These are phyloP conservation scores for Mercenaria mercenaria DNA, from an alignment of 1,140 invertebrate genomes.

Conservation along the genomic window DNA sequence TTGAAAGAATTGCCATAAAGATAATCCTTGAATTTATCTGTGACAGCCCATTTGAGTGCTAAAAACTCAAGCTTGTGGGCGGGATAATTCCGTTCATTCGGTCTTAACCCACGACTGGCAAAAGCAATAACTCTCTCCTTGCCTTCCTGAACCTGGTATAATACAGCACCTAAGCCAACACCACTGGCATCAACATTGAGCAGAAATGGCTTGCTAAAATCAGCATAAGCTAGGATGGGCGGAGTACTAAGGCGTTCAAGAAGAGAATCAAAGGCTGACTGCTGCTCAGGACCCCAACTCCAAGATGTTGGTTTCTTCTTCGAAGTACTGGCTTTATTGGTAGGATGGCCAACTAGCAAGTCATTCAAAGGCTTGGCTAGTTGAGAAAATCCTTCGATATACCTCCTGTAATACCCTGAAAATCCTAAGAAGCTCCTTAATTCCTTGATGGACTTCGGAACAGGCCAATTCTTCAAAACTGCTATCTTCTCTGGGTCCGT, in stretches of 20 bases:
- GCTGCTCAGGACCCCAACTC: not conserved
- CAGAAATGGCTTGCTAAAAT: slow-evolving; percentile 8
- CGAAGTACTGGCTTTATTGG: not conserved
- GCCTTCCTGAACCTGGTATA: slow-evolving; percentile 24
- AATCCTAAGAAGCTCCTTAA: not conserved
- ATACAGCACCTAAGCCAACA: not conserved
- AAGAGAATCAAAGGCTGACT: not conserved
- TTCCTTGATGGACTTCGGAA: not conserved
- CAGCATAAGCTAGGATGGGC: not conserved
- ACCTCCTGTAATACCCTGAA: not conserved
- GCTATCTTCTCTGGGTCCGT: not conserved
- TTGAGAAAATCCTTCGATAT: not conserved
- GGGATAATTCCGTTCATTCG: not conserved
- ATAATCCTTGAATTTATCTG: slow-evolving; percentile 61
- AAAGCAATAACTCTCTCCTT: not conserved
- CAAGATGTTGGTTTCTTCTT: not conserved
- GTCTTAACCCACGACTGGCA: not conserved
- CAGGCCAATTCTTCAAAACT: slow-evolving; percentile 20
- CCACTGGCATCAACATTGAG: not conserved
- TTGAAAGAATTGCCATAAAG: not conserved
- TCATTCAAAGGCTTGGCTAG: not conserved
- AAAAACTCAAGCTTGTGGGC: slow-evolving; percentile 54
- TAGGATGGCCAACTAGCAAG: not conserved
- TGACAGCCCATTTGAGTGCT: slow-evolving; percentile 52
- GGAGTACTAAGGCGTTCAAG: not conserved